Percentiles rank a stretch among this genome's conserved stretches.
Evolutionary conservation across 2,888 invertebrate species (phyloP).

Genomic region (Strigamia maritima): DNA sequence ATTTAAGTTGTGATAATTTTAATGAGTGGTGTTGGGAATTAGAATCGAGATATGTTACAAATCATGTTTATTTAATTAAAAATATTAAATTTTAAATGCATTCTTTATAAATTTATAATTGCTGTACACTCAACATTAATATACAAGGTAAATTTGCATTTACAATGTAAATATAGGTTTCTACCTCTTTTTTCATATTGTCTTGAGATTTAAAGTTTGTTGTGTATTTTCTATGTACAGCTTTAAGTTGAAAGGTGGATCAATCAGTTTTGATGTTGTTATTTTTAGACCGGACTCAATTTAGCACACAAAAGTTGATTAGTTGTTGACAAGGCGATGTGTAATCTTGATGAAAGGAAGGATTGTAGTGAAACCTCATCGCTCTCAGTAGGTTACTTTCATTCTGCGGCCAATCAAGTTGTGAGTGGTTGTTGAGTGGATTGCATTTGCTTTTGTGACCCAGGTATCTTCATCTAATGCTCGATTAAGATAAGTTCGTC

Average conservation of each 20-base stretch:
- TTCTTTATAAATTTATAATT: background rate
- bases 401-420: conserved; percentile 10
- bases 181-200: background rate
- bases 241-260: background rate
- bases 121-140: no score
- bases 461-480: conserved; percentile 5
- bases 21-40: no score
- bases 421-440: conserved; percentile 6
- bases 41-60: no score
- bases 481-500: background rate
- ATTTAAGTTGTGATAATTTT: no score
- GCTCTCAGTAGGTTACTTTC: background rate
- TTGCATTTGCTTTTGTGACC: conserved; percentile 10
- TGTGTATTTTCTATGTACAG: no score
- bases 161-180: background rate
- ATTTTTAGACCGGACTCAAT: background rate
- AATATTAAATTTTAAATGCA: no score
- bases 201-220: background rate
- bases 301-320: background rate
- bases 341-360: background rate
- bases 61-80: no score
- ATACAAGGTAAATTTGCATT: background rate
- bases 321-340: conserved; percentile 6
- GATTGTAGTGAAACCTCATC: conserved; percentile 3
- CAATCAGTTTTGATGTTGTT: background rate